Percentiles rank a stretch among this genome's conserved stretches.
Evolutionary conservation across 2,888 invertebrate genomes (phyloP).

Genomic region (Agonopterix heracliana): DNA sequence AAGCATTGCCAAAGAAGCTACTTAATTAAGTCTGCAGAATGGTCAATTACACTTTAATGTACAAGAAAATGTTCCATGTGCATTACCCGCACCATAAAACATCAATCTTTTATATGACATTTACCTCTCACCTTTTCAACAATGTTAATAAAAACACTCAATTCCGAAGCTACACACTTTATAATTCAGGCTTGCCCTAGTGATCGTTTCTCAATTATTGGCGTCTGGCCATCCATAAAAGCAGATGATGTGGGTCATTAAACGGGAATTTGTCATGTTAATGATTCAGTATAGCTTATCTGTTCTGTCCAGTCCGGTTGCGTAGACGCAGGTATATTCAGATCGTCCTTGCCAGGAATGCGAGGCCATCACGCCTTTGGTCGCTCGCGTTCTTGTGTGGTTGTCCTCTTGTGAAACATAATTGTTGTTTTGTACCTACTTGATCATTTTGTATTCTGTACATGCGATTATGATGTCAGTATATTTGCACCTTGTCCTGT

Average conservation of each 20-base stretch:
- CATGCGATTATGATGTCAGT: slow-evolving; percentile 51
- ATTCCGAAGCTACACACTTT: no score
- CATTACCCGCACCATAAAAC: no score
- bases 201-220: neutral
- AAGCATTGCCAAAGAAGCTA: no score
- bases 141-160: no score
- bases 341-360: slow-evolving; percentile 74
- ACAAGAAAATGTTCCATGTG: no score
- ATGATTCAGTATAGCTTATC: slow-evolving; percentile 15
- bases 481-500: slow-evolving; percentile 35
- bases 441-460: slow-evolving; percentile 56
- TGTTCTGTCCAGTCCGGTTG: slow-evolving; percentile 23
- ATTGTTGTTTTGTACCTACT: slow-evolving; percentile 45
- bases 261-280: slow-evolving; percentile 17
- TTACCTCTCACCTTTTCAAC: no score
- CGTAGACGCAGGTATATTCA: slow-evolving; percentile 29
- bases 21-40: no score
- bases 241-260: slow-evolving; percentile 7
- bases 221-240: slow-evolving; percentile 1
- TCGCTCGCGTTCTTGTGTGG: slow-evolving; percentile 53
- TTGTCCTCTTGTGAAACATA: slow-evolving; percentile 60
- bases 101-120: no score
- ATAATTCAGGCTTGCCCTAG: neutral
- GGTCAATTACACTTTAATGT: no score
- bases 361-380: slow-evolving; percentile 68